Evolutionary conservation across 1,140 invertebrate species (phyloP).

Genomic region (Penaeus vannamei): DNA sequence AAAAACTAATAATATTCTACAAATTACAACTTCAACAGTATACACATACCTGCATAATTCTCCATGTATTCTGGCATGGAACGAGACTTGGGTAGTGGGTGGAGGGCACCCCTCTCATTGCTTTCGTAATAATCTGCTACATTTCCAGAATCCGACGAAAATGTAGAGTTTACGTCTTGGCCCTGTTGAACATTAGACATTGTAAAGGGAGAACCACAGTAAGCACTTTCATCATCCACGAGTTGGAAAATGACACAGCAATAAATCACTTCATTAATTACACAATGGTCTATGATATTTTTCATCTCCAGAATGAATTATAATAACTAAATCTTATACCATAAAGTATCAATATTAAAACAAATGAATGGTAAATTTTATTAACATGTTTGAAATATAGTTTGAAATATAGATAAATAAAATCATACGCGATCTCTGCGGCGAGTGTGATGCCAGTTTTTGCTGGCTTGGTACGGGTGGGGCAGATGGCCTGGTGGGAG

Average conservation of each 20-base stretch:
- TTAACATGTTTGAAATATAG: neutral
- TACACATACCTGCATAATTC: constrained; percentile 55
- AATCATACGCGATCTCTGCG: constrained; percentile 62
- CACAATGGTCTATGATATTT: too few species aligned
- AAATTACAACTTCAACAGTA: neutral
- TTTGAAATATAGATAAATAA: neutral
- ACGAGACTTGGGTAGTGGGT: constrained; percentile 61
- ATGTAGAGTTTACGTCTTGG: constrained; percentile 65
- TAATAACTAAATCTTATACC: too few species aligned
- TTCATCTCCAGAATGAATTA: too few species aligned
- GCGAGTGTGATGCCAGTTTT: constrained; percentile 55
- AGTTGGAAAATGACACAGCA: neutral
- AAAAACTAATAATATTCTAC: neutral
- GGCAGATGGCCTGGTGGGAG: constrained; percentile 50
- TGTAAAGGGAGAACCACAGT: too few species aligned
- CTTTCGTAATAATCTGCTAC: constrained; percentile 67
- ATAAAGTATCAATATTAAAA: too few species aligned
- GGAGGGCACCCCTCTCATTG: constrained; percentile 46
- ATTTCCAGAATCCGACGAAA: constrained; percentile 67
- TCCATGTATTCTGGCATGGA: constrained; percentile 67
- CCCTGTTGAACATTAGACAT: neutral
- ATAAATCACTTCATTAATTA: neutral
- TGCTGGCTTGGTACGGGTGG: constrained; percentile 52
- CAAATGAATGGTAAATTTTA: too few species aligned
- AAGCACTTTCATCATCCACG: too few species aligned